phyloP scores from a whole-genome alignment of 2,888 invertebrate species.

The Scotopteryx bipunctaria region DNA sequence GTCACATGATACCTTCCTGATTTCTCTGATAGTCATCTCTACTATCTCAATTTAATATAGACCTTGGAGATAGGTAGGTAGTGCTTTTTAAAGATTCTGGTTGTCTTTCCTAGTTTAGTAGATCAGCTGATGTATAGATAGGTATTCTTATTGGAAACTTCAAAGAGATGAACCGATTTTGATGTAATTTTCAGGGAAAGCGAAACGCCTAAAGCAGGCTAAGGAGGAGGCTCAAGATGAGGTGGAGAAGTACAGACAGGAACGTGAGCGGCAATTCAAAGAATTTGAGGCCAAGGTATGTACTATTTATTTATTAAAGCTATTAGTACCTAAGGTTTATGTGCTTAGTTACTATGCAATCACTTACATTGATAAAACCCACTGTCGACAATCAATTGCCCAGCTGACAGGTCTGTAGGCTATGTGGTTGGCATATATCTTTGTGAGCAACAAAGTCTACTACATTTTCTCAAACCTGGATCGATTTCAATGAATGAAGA shows the following conservation, averaged over 20 bases:
- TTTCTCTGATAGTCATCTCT: neutral
- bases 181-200: slow-evolving; percentile 89
- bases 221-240: slow-evolving; percentile 99
- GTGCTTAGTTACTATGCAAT: no score
- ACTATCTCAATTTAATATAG: neutral
- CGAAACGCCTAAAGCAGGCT: slow-evolving; percentile 98
- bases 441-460: no score
- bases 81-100: no score
- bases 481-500: no score
- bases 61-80: no score
- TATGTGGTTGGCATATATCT: no score
- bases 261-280: slow-evolving; percentile 95
- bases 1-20: slow-evolving; percentile 12
- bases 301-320: neutral
- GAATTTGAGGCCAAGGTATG: slow-evolving; percentile 95
- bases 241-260: slow-evolving; percentile 97
- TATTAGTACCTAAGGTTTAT: no score
- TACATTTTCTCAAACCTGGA: no score
- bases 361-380: no score
- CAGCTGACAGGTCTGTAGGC: no score
- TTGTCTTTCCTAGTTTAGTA: neutral
- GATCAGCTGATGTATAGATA: neutral
- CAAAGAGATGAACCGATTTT: slow-evolving; percentile 1
- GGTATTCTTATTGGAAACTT: neutral
- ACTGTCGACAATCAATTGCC: no score